These are phyloP conservation scores for Agrilus mali DNA, from an alignment of 2,888 invertebrate genomes.

Conservation along the genomic window DNA sequence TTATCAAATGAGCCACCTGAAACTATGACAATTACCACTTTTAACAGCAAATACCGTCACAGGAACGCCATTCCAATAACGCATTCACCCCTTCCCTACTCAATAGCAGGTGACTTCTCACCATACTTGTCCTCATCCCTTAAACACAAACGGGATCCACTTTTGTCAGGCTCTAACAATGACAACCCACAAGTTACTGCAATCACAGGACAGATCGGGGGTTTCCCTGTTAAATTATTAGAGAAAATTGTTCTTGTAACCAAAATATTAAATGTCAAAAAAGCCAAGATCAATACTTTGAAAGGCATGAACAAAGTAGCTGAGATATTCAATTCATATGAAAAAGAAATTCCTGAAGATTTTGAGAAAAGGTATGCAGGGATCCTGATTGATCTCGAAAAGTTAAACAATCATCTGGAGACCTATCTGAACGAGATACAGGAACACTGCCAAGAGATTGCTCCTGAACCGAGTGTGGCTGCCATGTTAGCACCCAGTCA, in stretches of 20 bases:
- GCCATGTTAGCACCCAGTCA: conserved; percentile 84
- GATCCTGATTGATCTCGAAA: conserved; percentile 78
- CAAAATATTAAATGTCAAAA: conserved; percentile 74
- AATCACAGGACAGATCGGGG: conserved; percentile 51
- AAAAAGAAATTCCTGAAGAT: conserved; percentile 66
- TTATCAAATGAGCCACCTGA: conserved; percentile 86
- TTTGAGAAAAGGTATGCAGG: conserved; percentile 86
- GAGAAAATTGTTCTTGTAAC: conserved; percentile 79
- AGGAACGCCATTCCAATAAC: conserved; percentile 45
- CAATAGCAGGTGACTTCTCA: conserved; percentile 35
- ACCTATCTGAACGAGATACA: conserved; percentile 78
- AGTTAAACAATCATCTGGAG: conserved; percentile 79
- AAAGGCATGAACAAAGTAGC: conserved; percentile 84
- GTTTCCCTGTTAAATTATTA: conserved; percentile 73
- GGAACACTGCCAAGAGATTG: conserved; percentile 70
- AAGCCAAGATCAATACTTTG: conserved; percentile 63
- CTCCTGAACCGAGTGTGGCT: conserved; percentile 73
- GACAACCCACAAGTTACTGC: conserved; percentile 22
- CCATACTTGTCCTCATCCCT: conserved; percentile 25
- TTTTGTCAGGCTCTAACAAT: conserved; percentile 43
- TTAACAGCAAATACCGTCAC: conserved; percentile 69
- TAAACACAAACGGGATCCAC: conserved; percentile 52
- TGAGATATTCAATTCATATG: conserved; percentile 72
- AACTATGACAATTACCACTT: conserved; percentile 73
- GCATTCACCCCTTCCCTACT: conserved; percentile 28